Evolutionary conservation across 2,113 vertebrate species (phyloP), one percentile per base, ranked within the genome.

Genomic region (Passer montanus): DNA sequence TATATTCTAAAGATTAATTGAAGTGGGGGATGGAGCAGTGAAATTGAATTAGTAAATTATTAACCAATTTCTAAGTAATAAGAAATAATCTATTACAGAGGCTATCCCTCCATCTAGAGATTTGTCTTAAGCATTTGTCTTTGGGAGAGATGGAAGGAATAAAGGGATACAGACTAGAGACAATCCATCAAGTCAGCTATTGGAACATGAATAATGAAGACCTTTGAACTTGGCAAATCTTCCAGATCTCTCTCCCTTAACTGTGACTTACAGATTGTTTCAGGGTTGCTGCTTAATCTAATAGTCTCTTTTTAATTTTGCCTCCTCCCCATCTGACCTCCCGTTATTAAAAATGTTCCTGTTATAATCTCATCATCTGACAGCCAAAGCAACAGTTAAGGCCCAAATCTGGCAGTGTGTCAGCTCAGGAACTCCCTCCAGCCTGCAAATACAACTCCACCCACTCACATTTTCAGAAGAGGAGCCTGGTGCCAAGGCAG

Each of bases 31-130:
- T 91, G 91, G 79, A 94, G 79, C 59, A 78, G 47, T 87, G 92
- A 93, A 91, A 96, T 94, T 96, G 72, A 96, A 96, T 94, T 95
- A 96, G 93, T 95, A 94, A 97, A 96, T 97, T 95, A 97, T 96
- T 95, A 96, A 95, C 70, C 94, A 66, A 95, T 96, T 95, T 95
- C 94, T 95, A 94, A 88, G 87, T 90, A 94, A 95, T 97, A 97
- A 96, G 93, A 95, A 96, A 91, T 94, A 94, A 94, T 96, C 94
- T 93, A 92, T 97, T 94, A 91, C 60, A 68, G 53, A 93, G 35
- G 69, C 77, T 93, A 49, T 89, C 76, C 52, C 43, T 89, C 76
- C 56, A 50, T 92, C 80, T 64, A 66, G 91, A 87, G 80, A 96
- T 95, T 92, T 94, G 75, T 95, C 87, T 97, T 74, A 81, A 79